A percentile compares a stretch with the other conserved stretches of the same genome.
These are phyloP conservation scores for Didymodactylos carnosus DNA, from an alignment of 2,888 invertebrate species.

Conservation along the genomic window DNA sequence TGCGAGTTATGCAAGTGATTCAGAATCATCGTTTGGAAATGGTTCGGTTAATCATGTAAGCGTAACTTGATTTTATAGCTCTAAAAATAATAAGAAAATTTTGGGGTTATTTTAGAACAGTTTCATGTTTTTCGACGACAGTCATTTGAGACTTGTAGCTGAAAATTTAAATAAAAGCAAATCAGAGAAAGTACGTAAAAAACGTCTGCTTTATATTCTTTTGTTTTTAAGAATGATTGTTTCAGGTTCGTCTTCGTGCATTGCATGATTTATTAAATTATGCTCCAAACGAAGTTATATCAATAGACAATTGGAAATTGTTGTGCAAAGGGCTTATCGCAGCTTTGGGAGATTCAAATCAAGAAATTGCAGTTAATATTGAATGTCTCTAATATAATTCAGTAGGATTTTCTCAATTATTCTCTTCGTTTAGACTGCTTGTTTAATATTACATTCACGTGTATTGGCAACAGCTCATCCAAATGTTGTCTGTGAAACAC, in stretches of 20 bases:
- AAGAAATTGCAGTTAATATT: conserved; percentile 27
- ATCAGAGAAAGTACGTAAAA: conserved; percentile 19
- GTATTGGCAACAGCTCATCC: conserved; percentile 5
- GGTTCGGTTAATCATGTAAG: not conserved
- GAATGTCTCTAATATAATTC: not conserved
- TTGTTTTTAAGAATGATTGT: no score
- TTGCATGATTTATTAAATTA: conserved; percentile 25
- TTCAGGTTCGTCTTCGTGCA: conserved; percentile 17
- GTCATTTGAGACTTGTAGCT: conserved; percentile 24
- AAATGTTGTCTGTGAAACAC: conserved; percentile 6
- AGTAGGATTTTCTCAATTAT: not conserved
- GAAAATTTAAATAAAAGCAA: conserved; percentile 25
- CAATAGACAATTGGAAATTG: conserved; percentile 24
- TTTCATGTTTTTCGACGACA: conserved; percentile 27
- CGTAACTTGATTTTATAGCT: not conserved
- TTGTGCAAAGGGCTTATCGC: conserved; percentile 26
- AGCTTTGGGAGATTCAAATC: conserved; percentile 27
- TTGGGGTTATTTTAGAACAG: conserved; percentile 19
- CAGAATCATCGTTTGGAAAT: not conserved
- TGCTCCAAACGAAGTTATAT: conserved; percentile 25
- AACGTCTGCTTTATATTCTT: not conserved
- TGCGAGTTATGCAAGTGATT: not conserved
- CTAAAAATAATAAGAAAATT: not conserved
- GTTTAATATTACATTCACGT: conserved; percentile 12
- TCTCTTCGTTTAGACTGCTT: conserved; percentile 1